These are phyloP conservation scores for Andrena marginata DNA, from an alignment of 2,888 invertebrate genomes.

Conservation along the genomic window DNA sequence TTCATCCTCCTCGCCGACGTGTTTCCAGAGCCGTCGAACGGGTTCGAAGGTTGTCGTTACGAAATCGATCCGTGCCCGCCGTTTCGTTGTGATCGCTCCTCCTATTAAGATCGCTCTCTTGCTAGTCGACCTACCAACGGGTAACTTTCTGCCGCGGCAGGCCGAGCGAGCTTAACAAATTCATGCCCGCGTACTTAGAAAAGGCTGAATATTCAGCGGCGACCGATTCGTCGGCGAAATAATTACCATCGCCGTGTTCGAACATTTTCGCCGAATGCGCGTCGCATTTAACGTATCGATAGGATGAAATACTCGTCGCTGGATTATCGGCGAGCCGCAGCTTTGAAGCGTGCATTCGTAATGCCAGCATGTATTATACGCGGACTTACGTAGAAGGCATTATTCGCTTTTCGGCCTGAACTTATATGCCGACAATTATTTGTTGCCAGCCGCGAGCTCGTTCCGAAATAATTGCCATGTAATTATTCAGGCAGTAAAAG, in stretches of 20 bases:
- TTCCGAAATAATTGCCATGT: conserved; percentile 34
- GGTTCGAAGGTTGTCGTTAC: conserved; percentile 73
- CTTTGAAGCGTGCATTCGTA: neutral
- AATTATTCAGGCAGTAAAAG: conserved; percentile 36
- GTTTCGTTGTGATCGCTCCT: conserved; percentile 52
- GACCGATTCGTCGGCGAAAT: no score
- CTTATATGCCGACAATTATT: conserved; percentile 10
- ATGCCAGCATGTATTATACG: conserved; percentile 4
- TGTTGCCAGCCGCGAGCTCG: conserved; percentile 19
- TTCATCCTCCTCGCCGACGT: conserved; percentile 58
- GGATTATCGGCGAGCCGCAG: neutral
- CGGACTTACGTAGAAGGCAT: neutral
- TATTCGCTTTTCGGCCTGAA: neutral
- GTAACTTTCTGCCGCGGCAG: conserved; percentile 17
- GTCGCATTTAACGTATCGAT: neutral
- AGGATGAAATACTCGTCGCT: neutral
- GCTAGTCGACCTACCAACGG: conserved; percentile 10
- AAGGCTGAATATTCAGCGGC: no score
- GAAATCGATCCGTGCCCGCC: conserved; percentile 65
- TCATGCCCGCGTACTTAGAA: no score
- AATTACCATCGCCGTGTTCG: no score
- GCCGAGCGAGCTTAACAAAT: no score
- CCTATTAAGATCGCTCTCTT: conserved; percentile 40
- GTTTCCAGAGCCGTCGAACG: conserved; percentile 75
- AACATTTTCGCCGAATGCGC: no score